Conservation (phyloP, 2,888 invertebrate species). For the Peribatodes rhomboidaria region DNA sequence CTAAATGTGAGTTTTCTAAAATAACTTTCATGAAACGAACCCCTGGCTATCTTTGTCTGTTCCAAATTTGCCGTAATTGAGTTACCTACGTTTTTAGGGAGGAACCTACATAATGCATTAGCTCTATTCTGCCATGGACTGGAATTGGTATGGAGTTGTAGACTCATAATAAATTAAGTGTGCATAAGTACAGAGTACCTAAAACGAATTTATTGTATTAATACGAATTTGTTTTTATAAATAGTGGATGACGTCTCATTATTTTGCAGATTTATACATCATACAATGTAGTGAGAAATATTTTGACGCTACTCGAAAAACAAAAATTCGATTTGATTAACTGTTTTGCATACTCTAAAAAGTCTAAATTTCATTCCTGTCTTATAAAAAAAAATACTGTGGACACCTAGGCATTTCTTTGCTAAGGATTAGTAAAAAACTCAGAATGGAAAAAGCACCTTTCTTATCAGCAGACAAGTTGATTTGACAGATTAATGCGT, state of each 20-base stretch:
- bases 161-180: not conserved
- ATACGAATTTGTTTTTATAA: no score
- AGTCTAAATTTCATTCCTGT: not conserved
- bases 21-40: constrained; percentile 19
- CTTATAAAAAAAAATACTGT: not conserved
- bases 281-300: no score
- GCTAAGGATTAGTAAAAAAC: not conserved
- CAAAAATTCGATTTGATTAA: no score
- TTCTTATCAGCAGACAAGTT: constrained; percentile 6
- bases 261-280: no score
- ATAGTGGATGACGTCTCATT: no score
- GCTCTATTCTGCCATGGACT: no score
- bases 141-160: not conserved
- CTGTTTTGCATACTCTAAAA: no score
- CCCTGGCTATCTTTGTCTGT: constrained; percentile 17
- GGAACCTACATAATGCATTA: not conserved
- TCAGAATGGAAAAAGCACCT: not conserved
- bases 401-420: not conserved
- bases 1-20: constrained; percentile 31
- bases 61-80: constrained; percentile 9
- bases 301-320: no score
- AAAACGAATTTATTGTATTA: no score
- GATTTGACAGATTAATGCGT: constrained; percentile 12
- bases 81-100: not conserved
- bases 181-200: no score